Base-by-base conservation (phyloP, 1,140 invertebrate species). In the Polypedilum vanderplanki region DNA sequence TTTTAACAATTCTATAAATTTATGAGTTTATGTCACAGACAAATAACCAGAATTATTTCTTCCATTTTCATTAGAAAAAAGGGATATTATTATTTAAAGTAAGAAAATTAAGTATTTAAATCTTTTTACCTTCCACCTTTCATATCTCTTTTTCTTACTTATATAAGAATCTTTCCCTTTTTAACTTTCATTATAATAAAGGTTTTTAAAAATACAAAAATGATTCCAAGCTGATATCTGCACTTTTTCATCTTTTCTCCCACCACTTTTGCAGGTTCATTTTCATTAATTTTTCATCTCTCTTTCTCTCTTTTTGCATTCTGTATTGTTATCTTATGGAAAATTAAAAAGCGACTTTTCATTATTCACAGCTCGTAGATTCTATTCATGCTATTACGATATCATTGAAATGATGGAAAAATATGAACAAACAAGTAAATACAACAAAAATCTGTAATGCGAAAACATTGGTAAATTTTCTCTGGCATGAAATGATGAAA, bases 351-450 rank as follows among this genome's bases (percentile, higher is more conserved):
- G 20, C 17, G 65, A 20, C 20, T 70, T 70, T 70, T 70, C 20
- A 18, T 22, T 70, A 70, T 70, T 70, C 65, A 70, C 65, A 70
- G 65, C 20, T 70, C 65, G 65, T 70, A 70, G 65, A 70, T 70
- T 70, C 20, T 10, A 20, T 22, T 70, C 65, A 70, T 70, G 15
- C n/a, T 70, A n/a, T 22, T 20, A 18, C 18, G 65, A 70, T 70
- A 70, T 20, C 17, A 70, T 10, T 20, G 20, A 70, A 70, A 20
- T 18, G 9, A 70, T 33, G 24, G 24, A 33, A 33, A 33, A 33
- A 33, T 5, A 33, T 33, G 24, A 33, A 33, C 5, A 18, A 70
- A 17, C 18, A 20, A 18, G 65, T 3, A 70, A 20, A 70, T 15
- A 7, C 10, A 15, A 7, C 3, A 57, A 57, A 57, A 57, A 15